These are phyloP conservation scores for Caenorhabditis imperialis DNA, from an alignment of 2,888 invertebrate genomes.

Conservation along the genomic window DNA sequence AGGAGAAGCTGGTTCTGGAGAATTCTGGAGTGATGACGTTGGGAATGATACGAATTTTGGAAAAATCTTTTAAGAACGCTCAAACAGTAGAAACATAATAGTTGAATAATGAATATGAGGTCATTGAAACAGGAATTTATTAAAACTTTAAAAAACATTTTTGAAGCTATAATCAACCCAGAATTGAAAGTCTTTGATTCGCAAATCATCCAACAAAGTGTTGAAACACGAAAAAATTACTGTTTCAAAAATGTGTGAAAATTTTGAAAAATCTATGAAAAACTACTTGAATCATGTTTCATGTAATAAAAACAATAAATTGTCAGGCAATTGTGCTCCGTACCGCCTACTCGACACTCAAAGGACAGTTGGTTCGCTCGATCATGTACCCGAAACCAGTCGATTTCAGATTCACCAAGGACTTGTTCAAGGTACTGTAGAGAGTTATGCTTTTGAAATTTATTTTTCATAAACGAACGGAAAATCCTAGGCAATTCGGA, in stretches of 20 bases:
- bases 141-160: too few relatives aligned
- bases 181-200: background rate
- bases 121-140: background rate
- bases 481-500: too few relatives aligned
- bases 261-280: background rate
- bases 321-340: constrained; percentile 86
- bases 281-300: too few relatives aligned
- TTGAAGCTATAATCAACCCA: too few relatives aligned
- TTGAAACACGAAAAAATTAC: background rate
- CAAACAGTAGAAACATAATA: too few relatives aligned
- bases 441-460: too few relatives aligned
- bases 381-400: constrained; percentile 82
- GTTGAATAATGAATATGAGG: too few relatives aligned
- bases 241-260: background rate
- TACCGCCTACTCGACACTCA: constrained; percentile 83
- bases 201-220: background rate
- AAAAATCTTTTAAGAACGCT: background rate
- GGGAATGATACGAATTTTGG: constrained; percentile 1
- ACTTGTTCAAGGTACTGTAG: constrained; percentile 80
- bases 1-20: constrained; percentile 11
- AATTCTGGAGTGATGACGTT: background rate
- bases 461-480: background rate
- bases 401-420: constrained; percentile 82
- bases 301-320: background rate
- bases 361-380: constrained; percentile 83